phyloP scores from a whole-genome alignment of 1,140 invertebrate species.

The Dolichoris vasculosae region DNA sequence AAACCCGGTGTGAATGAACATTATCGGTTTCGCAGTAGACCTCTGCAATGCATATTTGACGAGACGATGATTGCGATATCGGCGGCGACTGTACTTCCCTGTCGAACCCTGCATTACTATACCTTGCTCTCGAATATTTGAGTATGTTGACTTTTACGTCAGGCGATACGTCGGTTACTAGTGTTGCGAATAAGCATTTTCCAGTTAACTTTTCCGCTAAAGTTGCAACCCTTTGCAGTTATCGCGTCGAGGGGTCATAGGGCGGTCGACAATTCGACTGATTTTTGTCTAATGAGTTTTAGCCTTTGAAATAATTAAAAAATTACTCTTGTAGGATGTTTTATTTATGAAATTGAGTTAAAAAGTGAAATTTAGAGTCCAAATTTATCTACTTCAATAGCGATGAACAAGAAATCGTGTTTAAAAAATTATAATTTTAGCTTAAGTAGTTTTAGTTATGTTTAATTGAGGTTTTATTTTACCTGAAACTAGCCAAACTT shows the following conservation, averaged over 20 bases:
- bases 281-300: too few species aligned
- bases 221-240: background rate
- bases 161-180: background rate
- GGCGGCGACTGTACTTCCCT: too few species aligned
- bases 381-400: too few species aligned
- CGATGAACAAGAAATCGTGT: too few species aligned
- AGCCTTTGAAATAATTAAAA: too few species aligned
- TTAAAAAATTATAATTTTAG: too few species aligned
- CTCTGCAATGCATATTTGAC: background rate
- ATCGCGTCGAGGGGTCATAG: background rate
- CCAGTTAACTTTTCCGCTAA: background rate
- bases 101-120: background rate
- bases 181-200: background rate
- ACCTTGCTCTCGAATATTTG: background rate
- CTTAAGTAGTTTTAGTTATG: too few species aligned
- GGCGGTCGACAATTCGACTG: too few species aligned
- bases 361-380: background rate
- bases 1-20: constrained; percentile 17
- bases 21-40: background rate
- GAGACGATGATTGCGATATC: background rate
- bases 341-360: background rate
- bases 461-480: too few species aligned
- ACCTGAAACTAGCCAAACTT: too few species aligned
- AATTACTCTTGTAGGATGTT: too few species aligned
- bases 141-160: background rate